A percentile compares a stretch with the other conserved stretches of the same genome.
phyloP scores from a whole-genome alignment of 2,113 vertebrate species.

The Cynocephalus volans region DNA sequence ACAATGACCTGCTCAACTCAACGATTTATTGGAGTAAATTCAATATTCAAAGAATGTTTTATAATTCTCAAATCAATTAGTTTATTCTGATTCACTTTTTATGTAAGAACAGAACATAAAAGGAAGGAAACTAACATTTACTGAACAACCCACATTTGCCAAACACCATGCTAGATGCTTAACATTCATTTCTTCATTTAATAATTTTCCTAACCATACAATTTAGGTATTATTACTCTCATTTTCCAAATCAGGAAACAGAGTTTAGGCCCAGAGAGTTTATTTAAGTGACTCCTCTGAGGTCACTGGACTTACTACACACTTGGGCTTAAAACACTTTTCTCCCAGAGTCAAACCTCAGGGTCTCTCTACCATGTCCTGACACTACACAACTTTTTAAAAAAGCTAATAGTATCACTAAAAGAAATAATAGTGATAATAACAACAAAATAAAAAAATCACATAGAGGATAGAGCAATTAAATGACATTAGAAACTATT shows the following conservation, averaged over 20 bases:
- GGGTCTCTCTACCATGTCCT: not conserved
- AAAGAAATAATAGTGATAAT: not conserved
- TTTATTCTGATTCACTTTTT: constrained; percentile 44
- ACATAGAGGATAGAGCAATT: not conserved
- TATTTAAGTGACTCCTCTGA: constrained; percentile 16
- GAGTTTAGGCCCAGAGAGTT: not conserved
- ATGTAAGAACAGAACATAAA: constrained; percentile 44
- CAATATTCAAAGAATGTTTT: constrained; percentile 53
- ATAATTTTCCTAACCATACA: constrained; percentile 23
- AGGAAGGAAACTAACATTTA: not conserved
- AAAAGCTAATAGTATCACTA: not conserved
- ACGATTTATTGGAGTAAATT: constrained; percentile 14
- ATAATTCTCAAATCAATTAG: constrained; percentile 58
- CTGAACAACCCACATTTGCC: not conserved
- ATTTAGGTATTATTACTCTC: not conserved
- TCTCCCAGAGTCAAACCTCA: not conserved
- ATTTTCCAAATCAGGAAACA: constrained; percentile 29
- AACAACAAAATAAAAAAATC: constrained; percentile 19
- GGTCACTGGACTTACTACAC: not conserved
- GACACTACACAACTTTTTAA: not conserved
- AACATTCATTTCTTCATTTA: constrained; percentile 15
- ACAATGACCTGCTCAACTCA: not conserved
- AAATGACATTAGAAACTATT: not conserved
- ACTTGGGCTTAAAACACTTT: not conserved
- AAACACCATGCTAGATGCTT: not conserved